Percentiles rank a stretch among this genome's conserved stretches.
These are phyloP conservation scores for Pelecanoides urinatrix DNA, from an alignment of 2,113 vertebrate species.

Conservation along the genomic window DNA sequence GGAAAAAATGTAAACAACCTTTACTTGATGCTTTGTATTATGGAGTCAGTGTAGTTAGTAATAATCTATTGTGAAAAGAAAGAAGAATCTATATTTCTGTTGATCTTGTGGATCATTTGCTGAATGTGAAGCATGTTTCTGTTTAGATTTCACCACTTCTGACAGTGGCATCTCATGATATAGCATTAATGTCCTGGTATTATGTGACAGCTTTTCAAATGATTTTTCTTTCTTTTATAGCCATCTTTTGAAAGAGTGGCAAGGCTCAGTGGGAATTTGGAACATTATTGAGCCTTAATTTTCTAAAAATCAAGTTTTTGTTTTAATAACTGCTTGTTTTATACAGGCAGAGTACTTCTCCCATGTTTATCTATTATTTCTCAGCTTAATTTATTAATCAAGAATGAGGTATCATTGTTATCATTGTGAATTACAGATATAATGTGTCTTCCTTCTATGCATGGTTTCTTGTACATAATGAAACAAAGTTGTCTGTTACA, in stretches of 20 bases:
- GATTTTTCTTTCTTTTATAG: not conserved
- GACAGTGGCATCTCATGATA: not conserved
- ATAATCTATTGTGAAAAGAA: not conserved
- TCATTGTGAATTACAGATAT: not conserved
- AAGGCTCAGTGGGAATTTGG: not conserved
- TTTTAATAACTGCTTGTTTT: not conserved
- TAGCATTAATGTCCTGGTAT: not conserved
- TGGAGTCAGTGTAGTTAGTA: not conserved
- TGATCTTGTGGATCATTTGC: not conserved
- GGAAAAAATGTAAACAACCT: not conserved
- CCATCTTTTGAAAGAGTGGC: not conserved
- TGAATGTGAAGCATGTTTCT: not conserved
- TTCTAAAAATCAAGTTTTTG: not conserved
- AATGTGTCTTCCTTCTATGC: not conserved
- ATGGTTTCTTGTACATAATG: not conserved
- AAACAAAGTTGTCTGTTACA: not conserved
- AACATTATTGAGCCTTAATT: not conserved
- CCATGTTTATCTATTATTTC: not conserved
- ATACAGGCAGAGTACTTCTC: not conserved
- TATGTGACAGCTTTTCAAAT: not conserved
- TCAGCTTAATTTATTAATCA: constrained; percentile 5
- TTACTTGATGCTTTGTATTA: not conserved
- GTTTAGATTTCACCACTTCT: not conserved
- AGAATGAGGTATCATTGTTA: not conserved
- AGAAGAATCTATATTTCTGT: not conserved